These are phyloP conservation scores for Lithophane semibrunnea DNA, from an alignment of 2,888 invertebrate genomes.

Conservation along the genomic window DNA sequence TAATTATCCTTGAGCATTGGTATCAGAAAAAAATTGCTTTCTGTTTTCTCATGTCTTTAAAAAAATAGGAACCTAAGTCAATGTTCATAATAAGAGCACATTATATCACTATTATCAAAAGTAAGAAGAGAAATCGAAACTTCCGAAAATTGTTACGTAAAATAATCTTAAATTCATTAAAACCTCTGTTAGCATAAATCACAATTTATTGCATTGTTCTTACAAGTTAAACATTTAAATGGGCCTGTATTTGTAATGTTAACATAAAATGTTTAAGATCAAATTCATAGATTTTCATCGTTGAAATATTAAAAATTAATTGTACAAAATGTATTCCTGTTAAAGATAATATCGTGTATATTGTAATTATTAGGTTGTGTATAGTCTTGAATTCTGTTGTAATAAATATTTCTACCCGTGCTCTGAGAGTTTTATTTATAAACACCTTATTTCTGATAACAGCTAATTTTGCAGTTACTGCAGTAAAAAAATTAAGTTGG, in stretches of 20 bases:
- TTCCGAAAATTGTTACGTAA: constrained; percentile 21
- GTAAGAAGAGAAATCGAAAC: not conserved
- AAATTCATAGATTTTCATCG: constrained; percentile 63
- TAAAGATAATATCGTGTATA: constrained; percentile 71
- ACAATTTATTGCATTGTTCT: constrained; percentile 59
- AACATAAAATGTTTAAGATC: constrained; percentile 60
- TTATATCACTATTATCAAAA: constrained; percentile 19
- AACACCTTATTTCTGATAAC: not conserved
- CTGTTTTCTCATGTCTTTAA: not conserved
- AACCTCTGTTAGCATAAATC: constrained; percentile 32
- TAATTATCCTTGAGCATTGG: not conserved
- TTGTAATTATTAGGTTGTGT: constrained; percentile 74
- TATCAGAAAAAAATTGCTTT: not conserved
- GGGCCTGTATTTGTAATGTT: constrained; percentile 60
- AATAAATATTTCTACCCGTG: constrained; percentile 82
- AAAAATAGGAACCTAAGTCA: not conserved
- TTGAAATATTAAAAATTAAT: constrained; percentile 58
- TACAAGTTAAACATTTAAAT: constrained; percentile 48
- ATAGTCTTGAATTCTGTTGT: constrained; percentile 82
- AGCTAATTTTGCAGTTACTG: constrained; percentile 9
- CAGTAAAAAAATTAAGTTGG: constrained; percentile 9
- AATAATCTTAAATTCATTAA: constrained; percentile 46
- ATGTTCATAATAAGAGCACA: not conserved
- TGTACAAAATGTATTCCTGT: constrained; percentile 75
- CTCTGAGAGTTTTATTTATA: constrained; percentile 63